Conservation (phyloP, 1,140 invertebrate genomes). For the Sycophaga agraensis region DNA sequence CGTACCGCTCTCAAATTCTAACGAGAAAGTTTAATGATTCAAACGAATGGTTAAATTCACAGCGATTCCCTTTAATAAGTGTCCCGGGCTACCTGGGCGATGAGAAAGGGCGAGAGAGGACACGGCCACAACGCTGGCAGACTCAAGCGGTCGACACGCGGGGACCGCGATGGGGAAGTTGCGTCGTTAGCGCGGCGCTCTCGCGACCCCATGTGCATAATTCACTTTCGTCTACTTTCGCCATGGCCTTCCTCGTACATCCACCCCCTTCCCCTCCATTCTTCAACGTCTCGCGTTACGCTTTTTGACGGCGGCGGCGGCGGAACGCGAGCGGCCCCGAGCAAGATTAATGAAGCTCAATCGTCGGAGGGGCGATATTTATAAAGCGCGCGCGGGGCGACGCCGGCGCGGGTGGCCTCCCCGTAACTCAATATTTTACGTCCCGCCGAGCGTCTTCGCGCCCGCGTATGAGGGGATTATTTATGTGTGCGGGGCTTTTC, state of each 20-base stretch:
- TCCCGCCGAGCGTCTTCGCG: not conserved
- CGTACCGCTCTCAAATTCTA: too few relatives aligned
- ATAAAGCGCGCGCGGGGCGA: not conserved
- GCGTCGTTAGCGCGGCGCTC: not conserved
- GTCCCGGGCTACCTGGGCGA: too few relatives aligned
- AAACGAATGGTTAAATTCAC: too few relatives aligned
- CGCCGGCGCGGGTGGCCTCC: too few relatives aligned
- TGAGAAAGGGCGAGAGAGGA: too few relatives aligned
- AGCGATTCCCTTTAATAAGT: too few relatives aligned
- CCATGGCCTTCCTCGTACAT: not conserved
- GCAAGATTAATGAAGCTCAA: constrained; percentile 13
- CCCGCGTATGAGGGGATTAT: not conserved
- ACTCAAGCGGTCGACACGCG: too few relatives aligned
- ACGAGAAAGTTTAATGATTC: too few relatives aligned
- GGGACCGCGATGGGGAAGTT: too few relatives aligned
- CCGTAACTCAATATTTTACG: constrained; percentile 16
- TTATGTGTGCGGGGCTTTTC: too few relatives aligned
- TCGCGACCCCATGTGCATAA: not conserved
- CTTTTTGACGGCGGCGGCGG: not conserved
- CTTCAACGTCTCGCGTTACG: not conserved
- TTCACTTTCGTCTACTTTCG: constrained; percentile 5
- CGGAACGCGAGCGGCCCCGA: not conserved
- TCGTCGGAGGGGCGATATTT: not conserved
- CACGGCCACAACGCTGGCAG: too few relatives aligned
- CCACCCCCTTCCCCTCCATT: not conserved